Percentiles rank a stretch among this genome's conserved stretches.
These are phyloP conservation scores for Deroplatys truncata DNA, from an alignment of 2,888 invertebrate genomes.

Conservation along the genomic window DNA sequence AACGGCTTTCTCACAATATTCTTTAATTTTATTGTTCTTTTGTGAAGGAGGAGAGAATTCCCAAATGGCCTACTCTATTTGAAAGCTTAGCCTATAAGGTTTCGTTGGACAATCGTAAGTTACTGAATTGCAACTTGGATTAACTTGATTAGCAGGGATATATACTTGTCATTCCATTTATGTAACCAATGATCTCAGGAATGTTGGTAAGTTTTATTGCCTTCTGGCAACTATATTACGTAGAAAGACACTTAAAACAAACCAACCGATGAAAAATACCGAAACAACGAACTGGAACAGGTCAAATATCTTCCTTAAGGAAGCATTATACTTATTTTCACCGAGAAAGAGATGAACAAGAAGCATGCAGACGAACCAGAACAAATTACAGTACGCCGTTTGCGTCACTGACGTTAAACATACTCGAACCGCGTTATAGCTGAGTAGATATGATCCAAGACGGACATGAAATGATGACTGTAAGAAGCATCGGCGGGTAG, in stretches of 20 bases:
- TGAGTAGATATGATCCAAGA: not conserved
- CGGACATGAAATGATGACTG: not conserved
- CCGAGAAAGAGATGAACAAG: not conserved
- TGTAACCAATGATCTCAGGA: not conserved
- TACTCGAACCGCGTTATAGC: not conserved
- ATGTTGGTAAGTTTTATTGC: not conserved
- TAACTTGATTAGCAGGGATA: no score
- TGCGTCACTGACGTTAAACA: not conserved
- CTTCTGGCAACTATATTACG: not conserved
- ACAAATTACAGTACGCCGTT: not conserved
- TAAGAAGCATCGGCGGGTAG: not conserved
- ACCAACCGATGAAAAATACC: not conserved
- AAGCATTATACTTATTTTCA: not conserved
- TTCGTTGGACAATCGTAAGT: no score
- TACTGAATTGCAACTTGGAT: no score
- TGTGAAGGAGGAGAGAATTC: no score
- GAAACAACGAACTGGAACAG: not conserved
- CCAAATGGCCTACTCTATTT: no score
- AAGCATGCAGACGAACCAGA: not conserved
- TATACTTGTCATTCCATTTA: no score
- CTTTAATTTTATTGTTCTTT: no score
- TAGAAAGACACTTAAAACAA: no score
- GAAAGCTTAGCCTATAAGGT: no score
- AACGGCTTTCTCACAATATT: no score
- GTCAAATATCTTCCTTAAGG: not conserved